phyloP scores from a whole-genome alignment of 2,797 vertebrate species.

The Falco columbarius region DNA sequence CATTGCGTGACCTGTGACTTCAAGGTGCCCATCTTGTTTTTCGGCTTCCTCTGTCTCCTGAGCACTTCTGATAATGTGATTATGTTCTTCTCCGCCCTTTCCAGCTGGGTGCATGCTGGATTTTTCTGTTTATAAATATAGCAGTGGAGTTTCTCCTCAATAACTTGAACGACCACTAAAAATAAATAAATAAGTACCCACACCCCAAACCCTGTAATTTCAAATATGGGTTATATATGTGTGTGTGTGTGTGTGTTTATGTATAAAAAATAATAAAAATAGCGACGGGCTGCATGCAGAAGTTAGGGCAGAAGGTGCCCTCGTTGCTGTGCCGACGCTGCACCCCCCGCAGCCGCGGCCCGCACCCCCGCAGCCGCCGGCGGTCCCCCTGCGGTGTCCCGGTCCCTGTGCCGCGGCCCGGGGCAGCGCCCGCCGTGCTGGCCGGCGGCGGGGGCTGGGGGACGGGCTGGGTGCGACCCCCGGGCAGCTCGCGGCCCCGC shows the following conservation, averaged over 20 bases:
- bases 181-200: no score
- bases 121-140: neutral
- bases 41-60: neutral
- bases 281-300: accelerated
- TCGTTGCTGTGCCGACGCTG: no score
- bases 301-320: neutral
- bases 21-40: neutral
- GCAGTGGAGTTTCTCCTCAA: neutral
- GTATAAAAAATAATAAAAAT: neutral
- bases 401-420: no score
- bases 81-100: neutral
- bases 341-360: no score
- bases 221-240: neutral
- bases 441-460: neutral
- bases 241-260: no score
- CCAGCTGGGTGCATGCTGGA: neutral
- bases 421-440: no score
- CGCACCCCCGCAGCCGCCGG: no score
- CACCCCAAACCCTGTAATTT: neutral
- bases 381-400: no score
- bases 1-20: neutral
- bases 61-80: neutral
- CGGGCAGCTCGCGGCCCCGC: neutral
- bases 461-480: neutral
- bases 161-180: neutral